Percentiles rank a stretch among this genome's conserved stretches.
phyloP scores from a whole-genome alignment of 2,113 vertebrate genomes.

The Mola mola region DNA sequence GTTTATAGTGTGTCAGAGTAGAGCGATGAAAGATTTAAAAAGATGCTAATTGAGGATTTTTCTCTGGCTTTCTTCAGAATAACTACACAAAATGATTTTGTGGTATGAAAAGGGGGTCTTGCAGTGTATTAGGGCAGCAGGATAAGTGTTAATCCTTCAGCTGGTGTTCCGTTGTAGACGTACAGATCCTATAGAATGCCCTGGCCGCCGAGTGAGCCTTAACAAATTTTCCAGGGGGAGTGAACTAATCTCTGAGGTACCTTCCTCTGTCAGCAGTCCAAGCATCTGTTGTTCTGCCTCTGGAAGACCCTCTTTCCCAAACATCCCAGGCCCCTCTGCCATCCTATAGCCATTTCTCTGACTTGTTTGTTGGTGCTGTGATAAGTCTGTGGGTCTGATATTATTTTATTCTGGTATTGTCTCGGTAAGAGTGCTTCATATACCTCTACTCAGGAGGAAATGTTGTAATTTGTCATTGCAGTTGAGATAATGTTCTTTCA shows the following conservation, averaged over 20 bases:
- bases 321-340: slow-evolving; percentile 19
- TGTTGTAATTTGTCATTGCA: slow-evolving; percentile 1
- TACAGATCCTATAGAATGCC: slow-evolving; percentile 46
- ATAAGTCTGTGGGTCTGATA: slow-evolving; percentile 4
- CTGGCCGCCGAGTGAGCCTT: slow-evolving; percentile 70
- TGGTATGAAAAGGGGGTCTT: slow-evolving; percentile 53
- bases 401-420: slow-evolving; percentile 5
- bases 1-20: too few relatives aligned
- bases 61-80: slow-evolving; percentile 13
- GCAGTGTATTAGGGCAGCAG: slow-evolving; percentile 56
- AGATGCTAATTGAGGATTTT: too few relatives aligned
- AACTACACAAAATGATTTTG: slow-evolving; percentile 39
- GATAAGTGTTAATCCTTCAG: slow-evolving; percentile 67
- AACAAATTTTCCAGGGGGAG: slow-evolving; percentile 41
- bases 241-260: slow-evolving; percentile 58
- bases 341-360: slow-evolving; percentile 19
- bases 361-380: slow-evolving; percentile 22
- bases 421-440: slow-evolving; percentile 3
- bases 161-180: slow-evolving; percentile 43
- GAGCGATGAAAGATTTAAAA: too few relatives aligned
- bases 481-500: neutral
- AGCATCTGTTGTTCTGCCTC: slow-evolving; percentile 42
- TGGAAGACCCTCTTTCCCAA: slow-evolving; percentile 30
- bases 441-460: neutral
- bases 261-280: slow-evolving; percentile 55